These are phyloP conservation scores for Prionchulus punctatus DNA, from an alignment of 2,888 invertebrate species.

Conservation along the genomic window DNA sequence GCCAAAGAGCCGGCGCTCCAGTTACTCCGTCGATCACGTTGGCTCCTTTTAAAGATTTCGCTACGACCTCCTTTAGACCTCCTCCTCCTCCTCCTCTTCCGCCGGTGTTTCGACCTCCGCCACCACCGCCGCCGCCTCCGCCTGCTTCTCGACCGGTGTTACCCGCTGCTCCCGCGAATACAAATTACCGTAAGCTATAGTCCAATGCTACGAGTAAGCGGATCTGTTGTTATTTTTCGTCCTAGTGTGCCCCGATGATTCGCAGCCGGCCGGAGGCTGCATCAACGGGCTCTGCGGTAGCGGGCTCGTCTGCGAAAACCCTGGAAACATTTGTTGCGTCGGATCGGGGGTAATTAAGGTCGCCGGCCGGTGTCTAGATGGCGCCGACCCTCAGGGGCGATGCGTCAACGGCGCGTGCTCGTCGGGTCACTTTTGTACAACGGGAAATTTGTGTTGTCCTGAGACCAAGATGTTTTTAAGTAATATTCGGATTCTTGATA, in stretches of 20 bases:
- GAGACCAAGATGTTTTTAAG: not conserved
- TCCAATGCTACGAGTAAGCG: too few relatives aligned
- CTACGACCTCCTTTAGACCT: too few relatives aligned
- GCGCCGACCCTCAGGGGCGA: not conserved
- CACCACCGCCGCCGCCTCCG: too few relatives aligned
- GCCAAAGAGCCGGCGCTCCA: too few relatives aligned
- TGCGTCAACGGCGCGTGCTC: constrained; percentile 8
- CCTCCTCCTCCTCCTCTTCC: too few relatives aligned
- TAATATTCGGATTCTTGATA: not conserved
- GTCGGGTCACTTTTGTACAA: constrained; percentile 6
- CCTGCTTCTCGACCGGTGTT: too few relatives aligned
- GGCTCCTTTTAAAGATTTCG: too few relatives aligned
- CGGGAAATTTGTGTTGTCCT: constrained; percentile 15
- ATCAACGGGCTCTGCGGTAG: constrained; percentile 29
- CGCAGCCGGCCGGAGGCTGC: constrained; percentile 27
- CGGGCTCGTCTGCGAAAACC: constrained; percentile 25
- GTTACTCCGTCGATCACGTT: too few relatives aligned
- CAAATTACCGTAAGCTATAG: too few relatives aligned
- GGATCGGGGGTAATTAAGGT: not conserved
- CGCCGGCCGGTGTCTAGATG: not conserved
- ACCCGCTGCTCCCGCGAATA: too few relatives aligned
- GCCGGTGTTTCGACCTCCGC: too few relatives aligned
- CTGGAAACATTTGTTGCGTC: constrained; percentile 26
- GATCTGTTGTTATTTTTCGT: not conserved
- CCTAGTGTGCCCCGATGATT: not conserved